A percentile compares a stretch with the other conserved stretches of the same genome.
Conservation (phyloP, 2,888 invertebrate species). For the Sinotaia quadrata region DNA sequence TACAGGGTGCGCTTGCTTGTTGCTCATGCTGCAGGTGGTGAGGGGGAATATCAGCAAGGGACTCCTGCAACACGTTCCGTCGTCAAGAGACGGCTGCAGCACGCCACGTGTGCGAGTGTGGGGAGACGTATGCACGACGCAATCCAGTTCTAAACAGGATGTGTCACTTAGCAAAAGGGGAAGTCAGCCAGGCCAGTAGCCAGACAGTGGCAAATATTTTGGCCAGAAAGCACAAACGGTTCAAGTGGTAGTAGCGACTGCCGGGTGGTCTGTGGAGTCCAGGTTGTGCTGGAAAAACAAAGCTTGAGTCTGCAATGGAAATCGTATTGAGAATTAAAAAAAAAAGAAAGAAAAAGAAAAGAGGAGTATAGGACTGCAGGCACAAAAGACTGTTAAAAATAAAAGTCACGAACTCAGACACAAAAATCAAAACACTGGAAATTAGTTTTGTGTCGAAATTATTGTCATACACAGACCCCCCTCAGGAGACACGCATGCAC, state of each 20-base stretch:
- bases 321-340: not conserved
- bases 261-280: not conserved
- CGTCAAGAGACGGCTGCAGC: too few species aligned
- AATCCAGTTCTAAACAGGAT: conserved; percentile 8
- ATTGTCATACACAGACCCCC: too few species aligned
- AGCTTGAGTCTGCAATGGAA: too few species aligned
- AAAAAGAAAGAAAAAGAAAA: too few species aligned
- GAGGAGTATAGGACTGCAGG: not conserved
- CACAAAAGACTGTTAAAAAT: too few species aligned
- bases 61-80: too few species aligned
- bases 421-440: too few species aligned
- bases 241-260: not conserved
- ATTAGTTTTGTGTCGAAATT: too few species aligned
- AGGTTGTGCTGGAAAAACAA: not conserved
- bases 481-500: not conserved
- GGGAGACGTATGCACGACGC: not conserved
- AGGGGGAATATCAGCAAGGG: too few species aligned
- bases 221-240: not conserved
- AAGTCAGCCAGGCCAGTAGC: not conserved
- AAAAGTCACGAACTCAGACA: too few species aligned
- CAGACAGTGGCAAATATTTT: conserved; percentile 9
- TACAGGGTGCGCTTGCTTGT: too few species aligned
- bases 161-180: conserved; percentile 15
- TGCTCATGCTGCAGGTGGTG: too few species aligned
- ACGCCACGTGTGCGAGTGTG: not conserved